Evolutionary conservation across 30 jellyfish, hydroid and myxozoan genomes (phyloP).

Genomic region (Hydractinia echinata): DNA sequence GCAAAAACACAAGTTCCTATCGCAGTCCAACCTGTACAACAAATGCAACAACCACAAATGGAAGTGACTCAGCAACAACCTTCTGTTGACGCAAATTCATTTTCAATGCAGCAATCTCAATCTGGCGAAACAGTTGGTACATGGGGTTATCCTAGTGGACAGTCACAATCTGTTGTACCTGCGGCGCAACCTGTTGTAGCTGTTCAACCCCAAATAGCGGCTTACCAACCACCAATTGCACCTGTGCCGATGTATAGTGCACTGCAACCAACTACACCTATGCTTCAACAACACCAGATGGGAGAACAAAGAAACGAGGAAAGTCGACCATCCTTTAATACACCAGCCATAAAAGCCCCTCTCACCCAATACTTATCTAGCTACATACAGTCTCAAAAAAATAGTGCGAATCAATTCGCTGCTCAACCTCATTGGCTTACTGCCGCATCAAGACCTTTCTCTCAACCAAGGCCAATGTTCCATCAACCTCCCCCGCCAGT

Average conservation of each 20-base stretch:
- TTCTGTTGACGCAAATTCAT: no score
- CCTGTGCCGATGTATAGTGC: background rate
- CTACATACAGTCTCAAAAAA: conserved; percentile 19
- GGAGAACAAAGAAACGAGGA: conserved; percentile 19
- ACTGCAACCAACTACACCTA: conserved; percentile 7
- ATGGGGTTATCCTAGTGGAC: background rate
- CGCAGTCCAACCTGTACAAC: background rate
- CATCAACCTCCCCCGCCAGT: background rate
- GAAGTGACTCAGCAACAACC: no score
- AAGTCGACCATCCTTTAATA: conserved; percentile 9
- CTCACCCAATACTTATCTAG: conserved; percentile 25
- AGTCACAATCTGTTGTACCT: background rate
- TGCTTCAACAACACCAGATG: conserved; percentile 15
- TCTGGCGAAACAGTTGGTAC: background rate
- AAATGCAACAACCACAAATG: no score
- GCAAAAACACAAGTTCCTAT: background rate
- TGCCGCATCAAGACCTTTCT: conserved; percentile 4
- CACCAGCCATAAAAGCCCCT: conserved; percentile 19
- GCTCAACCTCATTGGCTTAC: background rate
- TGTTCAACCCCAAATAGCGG: background rate
- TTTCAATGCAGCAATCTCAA: no score
- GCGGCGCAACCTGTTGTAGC: background rate
- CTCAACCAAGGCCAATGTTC: background rate
- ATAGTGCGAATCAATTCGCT: conserved; percentile 9
- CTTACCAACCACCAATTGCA: background rate